A percentile compares a stretch with the other conserved stretches of the same genome.
Evolutionary conservation across 2,113 vertebrate genomes (phyloP).

Genomic region (Dolichotis patagonum): DNA sequence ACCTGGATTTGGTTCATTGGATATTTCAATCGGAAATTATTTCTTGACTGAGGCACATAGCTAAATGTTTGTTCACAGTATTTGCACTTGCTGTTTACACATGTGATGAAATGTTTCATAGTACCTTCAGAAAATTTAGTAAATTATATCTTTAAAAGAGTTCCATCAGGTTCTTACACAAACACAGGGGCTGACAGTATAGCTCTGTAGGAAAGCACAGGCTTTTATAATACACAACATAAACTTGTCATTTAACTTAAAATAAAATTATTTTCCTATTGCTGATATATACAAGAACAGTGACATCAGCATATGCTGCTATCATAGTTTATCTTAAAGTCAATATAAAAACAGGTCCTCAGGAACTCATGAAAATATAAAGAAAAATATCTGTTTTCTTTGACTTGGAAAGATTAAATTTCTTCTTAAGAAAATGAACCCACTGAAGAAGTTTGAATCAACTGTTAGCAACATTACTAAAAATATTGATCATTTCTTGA

Average conservation of each 20-base stretch:
- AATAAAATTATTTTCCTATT: constrained; percentile 20
- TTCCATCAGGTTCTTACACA: background rate
- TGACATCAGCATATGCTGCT: background rate
- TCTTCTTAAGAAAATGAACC: constrained; percentile 23
- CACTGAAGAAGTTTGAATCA: constrained; percentile 42
- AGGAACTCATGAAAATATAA: background rate
- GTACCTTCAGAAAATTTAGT: background rate
- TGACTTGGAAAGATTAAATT: constrained; percentile 41
- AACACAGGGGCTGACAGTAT: background rate
- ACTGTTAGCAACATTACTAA: constrained; percentile 58
- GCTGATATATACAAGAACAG: background rate
- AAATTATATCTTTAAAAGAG: constrained; percentile 15
- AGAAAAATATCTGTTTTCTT: constrained; percentile 52
- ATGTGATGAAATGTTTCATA: background rate
- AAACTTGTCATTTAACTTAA: background rate
- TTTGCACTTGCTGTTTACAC: background rate
- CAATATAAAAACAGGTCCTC: background rate
- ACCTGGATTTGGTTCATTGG: background rate
- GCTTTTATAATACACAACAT: background rate
- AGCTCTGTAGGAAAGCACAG: background rate
- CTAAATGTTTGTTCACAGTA: background rate
- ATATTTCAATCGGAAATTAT: background rate
- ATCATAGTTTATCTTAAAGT: background rate
- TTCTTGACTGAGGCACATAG: background rate
- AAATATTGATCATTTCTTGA: constrained; percentile 64